Conservation (phyloP, 2,797 vertebrate species). For the Borostomias antarcticus region DNA sequence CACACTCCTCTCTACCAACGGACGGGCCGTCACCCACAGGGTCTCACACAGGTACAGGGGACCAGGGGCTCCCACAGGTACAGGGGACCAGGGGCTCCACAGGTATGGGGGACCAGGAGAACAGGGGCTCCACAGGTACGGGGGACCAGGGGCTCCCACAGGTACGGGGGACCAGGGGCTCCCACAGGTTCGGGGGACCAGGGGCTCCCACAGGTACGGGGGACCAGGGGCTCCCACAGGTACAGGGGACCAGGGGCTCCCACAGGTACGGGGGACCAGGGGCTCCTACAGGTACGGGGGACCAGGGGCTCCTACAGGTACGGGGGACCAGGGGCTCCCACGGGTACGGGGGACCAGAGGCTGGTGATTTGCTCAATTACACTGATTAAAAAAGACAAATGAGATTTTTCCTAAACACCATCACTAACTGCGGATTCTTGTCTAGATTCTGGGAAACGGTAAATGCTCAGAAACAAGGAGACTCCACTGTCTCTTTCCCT, state of each 20-base stretch:
- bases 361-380: too few relatives aligned
- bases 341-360: conserved; percentile 66
- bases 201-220: conserved; percentile 57
- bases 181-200: conserved; percentile 68
- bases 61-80: conserved; percentile 63
- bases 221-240: conserved; percentile 63
- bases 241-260: conserved; percentile 51
- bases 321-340: background rate
- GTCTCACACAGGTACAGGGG: conserved; percentile 65
- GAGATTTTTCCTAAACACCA: too few relatives aligned
- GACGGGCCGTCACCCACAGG: conserved; percentile 49
- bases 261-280: conserved; percentile 66
- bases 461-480: too few relatives aligned
- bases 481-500: too few relatives aligned
- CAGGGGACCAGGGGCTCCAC: conserved; percentile 43
- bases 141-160: conserved; percentile 29
- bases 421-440: too few relatives aligned
- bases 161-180: conserved; percentile 63
- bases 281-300: background rate
- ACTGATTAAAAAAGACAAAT: too few relatives aligned
- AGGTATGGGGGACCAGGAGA: too few relatives aligned
- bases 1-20: conserved; percentile 64
- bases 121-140: conserved; percentile 66
- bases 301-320: conserved; percentile 72
- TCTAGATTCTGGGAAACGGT: too few relatives aligned